Evolutionary conservation across 2,113 vertebrate genomes (phyloP).

Genomic region (Colinus virginianus): DNA sequence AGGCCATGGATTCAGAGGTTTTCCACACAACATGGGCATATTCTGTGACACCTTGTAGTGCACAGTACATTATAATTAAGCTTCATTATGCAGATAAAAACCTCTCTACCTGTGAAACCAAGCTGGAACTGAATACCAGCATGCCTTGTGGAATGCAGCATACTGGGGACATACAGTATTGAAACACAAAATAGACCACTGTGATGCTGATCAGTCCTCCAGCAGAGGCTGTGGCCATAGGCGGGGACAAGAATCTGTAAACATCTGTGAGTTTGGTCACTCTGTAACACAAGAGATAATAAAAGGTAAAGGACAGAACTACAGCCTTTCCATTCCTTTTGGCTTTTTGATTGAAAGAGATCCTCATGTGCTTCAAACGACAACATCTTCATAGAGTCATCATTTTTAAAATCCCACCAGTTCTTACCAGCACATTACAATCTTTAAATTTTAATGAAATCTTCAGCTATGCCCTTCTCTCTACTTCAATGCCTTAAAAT

Average conservation of each 20-base stretch:
- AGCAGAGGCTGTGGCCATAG: background rate
- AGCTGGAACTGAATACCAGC: background rate
- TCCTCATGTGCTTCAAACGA: background rate
- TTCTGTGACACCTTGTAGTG: background rate
- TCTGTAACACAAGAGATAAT: background rate
- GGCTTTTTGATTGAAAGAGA: background rate
- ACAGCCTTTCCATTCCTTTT: background rate
- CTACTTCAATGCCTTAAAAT: background rate
- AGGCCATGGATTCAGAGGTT: background rate
- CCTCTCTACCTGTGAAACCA: background rate
- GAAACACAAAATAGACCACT: background rate
- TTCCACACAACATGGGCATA: background rate
- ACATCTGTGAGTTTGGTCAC: background rate
- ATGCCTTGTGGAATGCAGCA: background rate
- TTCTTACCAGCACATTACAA: background rate
- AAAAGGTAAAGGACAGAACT: background rate
- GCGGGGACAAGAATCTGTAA: background rate
- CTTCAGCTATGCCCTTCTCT: fast-evolving
- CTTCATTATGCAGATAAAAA: background rate
- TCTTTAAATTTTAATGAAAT: background rate
- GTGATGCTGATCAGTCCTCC: background rate
- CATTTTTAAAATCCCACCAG: background rate
- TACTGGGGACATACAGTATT: fast-evolving
- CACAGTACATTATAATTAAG: background rate
- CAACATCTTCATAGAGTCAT: background rate